Conservation (phyloP, 2,113 vertebrate species). For the Enhydra lutris region DNA sequence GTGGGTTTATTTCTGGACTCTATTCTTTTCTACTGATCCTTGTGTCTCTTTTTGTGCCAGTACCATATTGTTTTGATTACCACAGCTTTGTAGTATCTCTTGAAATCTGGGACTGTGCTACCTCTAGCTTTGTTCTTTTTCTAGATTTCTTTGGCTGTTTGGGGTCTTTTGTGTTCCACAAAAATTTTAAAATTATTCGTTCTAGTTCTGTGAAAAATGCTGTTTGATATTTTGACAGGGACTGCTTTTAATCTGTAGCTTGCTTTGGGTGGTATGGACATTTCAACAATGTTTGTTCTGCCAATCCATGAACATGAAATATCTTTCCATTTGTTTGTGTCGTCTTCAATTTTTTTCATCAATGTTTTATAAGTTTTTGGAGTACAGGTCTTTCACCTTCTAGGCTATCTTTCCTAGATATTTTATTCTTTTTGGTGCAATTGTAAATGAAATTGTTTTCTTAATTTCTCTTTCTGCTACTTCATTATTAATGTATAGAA, state of each 20-base stretch:
- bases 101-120: neutral
- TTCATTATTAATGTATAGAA: neutral
- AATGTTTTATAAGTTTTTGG: neutral
- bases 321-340: neutral
- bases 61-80: neutral
- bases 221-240: neutral
- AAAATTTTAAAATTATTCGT: neutral
- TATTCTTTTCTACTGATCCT: neutral
- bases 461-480: neutral
- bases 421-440: neutral
- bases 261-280: neutral
- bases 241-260: neutral
- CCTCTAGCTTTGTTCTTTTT: neutral
- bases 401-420: neutral
- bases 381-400: neutral
- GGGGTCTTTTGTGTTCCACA: neutral
- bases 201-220: neutral
- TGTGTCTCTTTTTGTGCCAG: neutral
- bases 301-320: neutral
- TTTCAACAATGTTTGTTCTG: neutral
- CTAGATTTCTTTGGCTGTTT: no score
- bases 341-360: neutral
- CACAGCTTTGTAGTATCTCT: neutral
- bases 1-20: neutral
- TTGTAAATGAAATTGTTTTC: neutral